Conservation (phyloP, 2,797 vertebrate genomes). For the Poeciliopsis paucimaculata region DNA sequence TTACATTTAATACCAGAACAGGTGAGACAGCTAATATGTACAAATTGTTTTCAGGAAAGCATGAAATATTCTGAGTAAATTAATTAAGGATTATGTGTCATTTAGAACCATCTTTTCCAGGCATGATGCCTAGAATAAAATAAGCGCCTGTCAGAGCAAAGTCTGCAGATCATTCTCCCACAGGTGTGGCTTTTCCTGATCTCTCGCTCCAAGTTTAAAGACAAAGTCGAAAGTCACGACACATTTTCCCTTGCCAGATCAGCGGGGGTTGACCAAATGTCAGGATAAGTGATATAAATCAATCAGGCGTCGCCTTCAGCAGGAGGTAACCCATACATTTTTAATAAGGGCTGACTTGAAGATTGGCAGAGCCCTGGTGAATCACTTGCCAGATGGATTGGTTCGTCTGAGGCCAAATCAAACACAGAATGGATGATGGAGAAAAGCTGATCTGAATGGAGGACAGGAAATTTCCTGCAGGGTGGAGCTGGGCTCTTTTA, state of each 20-base stretch:
- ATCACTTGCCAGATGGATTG: constrained; percentile 11
- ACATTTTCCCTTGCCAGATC: constrained; percentile 1
- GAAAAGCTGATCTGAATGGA: background rate
- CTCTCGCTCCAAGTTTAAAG: constrained; percentile 39
- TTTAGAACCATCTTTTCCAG: background rate
- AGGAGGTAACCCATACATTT: constrained; percentile 46
- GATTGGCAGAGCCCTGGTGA: constrained; percentile 22
- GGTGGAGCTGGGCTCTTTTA: constrained; percentile 37
- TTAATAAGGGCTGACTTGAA: constrained; percentile 50
- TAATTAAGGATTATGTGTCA: background rate
- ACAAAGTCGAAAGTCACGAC: constrained; percentile 16
- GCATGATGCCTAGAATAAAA: background rate
- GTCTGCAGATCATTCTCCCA: constrained; percentile 44
- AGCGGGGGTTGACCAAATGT: constrained; percentile 10
- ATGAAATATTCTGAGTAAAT: background rate
- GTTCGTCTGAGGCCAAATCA: constrained; percentile 13
- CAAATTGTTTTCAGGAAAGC: background rate
- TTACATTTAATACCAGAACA: constrained; percentile 91
- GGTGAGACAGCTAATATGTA: constrained; percentile 72
- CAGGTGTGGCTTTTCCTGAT: constrained; percentile 67
- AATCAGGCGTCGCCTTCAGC: constrained; percentile 43
- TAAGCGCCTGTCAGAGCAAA: constrained; percentile 8
- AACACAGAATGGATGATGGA: background rate
- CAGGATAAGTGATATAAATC: constrained; percentile 32
- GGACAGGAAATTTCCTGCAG: constrained; percentile 22